Base-by-base conservation (phyloP, 2,888 invertebrate species). In the Drosophila nigricruria region DNA sequence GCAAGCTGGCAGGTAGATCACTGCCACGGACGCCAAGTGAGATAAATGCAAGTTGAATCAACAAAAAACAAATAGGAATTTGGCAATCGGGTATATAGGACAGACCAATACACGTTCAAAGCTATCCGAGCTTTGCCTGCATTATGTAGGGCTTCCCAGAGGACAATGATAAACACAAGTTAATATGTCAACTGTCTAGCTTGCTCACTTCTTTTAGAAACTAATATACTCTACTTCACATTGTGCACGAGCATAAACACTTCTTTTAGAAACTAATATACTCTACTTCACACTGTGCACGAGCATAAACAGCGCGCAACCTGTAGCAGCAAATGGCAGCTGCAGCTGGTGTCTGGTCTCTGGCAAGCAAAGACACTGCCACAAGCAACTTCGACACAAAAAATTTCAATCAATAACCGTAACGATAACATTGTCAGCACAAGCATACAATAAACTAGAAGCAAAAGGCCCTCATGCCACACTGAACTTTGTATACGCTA, bases 381-480 rank as follows among this genome's bases (percentile, higher is more conserved):
- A 56, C 63, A 54, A 54, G 52, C 42, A 40, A 45, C 50, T 38
- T 34, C 18, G 32, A 36, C 64, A 72, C 77, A 69, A 70, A 81
- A 70, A 79, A 78, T 54, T 70, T 83, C 82, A 78, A 88, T 83
- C 89, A 83, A 83, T 83, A 83, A 88, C 78, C 84, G 84, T 88
- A 88, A 86, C 84, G 82, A 81, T 77, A 88, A 83, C 82, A 83
- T 72, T 83, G 89, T 83, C 74, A 74, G 79, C 74, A 54, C 38
- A 67, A 65, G 64, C 34, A 63, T 20, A 59, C 69, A 65, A 67
- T 70, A 68, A 75, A 61, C 43, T 49, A 52, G 40, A 9, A 25
- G 32, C 12, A 14, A n/a, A 30, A 9, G 5, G 0, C 1, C 9
- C 0, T 0, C 0, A 0, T 14, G 12, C 5, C 10, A 32, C 1